These are phyloP conservation scores for Holotrichia oblita DNA, from an alignment of 1,140 invertebrate species.

Conservation along the genomic window DNA sequence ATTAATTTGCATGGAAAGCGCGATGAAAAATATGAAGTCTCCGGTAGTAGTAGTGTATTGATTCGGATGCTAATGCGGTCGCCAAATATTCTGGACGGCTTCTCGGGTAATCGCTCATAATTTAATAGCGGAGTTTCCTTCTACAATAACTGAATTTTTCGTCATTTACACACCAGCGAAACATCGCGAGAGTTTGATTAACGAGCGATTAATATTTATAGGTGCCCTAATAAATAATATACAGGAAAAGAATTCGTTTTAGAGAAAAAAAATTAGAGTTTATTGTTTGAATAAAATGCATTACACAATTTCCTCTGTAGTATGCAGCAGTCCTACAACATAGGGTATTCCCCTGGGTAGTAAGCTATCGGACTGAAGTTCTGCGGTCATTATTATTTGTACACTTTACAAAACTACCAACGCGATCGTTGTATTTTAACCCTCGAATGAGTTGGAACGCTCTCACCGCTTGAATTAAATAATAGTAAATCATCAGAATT, in stretches of 20 bases:
- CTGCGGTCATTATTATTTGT: background rate
- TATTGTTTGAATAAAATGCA: no score
- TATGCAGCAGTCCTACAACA: no score
- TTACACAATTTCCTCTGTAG: no score
- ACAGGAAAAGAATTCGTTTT: no score
- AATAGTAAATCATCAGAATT: conserved; percentile 18
- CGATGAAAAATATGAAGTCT: conserved; percentile 25
- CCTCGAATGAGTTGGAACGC: background rate
- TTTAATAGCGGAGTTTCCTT: conserved; percentile 6
- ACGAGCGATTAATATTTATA: no score
- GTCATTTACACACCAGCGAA: no score
- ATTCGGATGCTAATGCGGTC: background rate
- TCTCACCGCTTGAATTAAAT: background rate
- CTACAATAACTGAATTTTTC: background rate
- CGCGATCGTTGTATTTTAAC: conserved; percentile 15
- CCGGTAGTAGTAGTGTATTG: no score
- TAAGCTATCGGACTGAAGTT: no score
- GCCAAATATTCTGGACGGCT: background rate
- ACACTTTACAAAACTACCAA: background rate
- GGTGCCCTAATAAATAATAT: no score
- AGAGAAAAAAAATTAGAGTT: no score
- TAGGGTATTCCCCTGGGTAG: no score
- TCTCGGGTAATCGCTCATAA: conserved; percentile 1
- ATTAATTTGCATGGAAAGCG: conserved; percentile 35
- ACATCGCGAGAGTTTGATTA: no score